Evolutionary conservation across 2,113 vertebrate species (phyloP).

Genomic region (Dipodomys stephensi): DNA sequence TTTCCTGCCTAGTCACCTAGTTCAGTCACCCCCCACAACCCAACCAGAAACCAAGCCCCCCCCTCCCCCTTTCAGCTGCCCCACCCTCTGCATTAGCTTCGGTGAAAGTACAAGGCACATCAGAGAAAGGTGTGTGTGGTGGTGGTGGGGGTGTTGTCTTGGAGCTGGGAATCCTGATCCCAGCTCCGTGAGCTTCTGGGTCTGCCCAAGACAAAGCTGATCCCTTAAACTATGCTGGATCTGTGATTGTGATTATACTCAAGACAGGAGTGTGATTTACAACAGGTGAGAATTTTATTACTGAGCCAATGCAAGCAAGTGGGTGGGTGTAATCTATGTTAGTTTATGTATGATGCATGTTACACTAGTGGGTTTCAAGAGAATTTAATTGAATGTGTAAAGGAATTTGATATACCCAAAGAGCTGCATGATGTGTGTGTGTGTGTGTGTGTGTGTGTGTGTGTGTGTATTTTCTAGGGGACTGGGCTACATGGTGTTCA

Average conservation of each 20-base stretch:
- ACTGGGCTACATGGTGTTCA: background rate
- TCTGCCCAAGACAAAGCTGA: slow-evolving; percentile 10
- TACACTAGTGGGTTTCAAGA: background rate
- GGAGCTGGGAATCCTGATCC: background rate
- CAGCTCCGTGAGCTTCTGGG: slow-evolving; percentile 42
- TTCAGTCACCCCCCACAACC: background rate
- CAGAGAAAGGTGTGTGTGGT: slow-evolving; percentile 68
- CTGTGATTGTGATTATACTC: background rate
- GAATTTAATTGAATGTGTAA: slow-evolving; percentile 12
- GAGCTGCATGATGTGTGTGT: too few species aligned
- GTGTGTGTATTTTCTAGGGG: background rate
- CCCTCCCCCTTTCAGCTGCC: slow-evolving; percentile 26
- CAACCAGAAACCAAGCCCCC: slow-evolving; percentile 31
- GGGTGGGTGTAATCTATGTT: background rate
- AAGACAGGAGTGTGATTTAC: background rate
- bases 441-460: background rate
- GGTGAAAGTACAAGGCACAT: slow-evolving; percentile 55
- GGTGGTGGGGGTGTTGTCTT: background rate
- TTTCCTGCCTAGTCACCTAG: background rate
- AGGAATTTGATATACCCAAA: background rate
- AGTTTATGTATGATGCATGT: background rate
- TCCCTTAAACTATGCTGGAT: background rate
- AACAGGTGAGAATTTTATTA: background rate
- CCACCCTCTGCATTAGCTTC: slow-evolving; percentile 64
- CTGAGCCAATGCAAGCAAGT: background rate